Conservation (phyloP, 2,113 vertebrate species). For the Furnarius figulus region DNA sequence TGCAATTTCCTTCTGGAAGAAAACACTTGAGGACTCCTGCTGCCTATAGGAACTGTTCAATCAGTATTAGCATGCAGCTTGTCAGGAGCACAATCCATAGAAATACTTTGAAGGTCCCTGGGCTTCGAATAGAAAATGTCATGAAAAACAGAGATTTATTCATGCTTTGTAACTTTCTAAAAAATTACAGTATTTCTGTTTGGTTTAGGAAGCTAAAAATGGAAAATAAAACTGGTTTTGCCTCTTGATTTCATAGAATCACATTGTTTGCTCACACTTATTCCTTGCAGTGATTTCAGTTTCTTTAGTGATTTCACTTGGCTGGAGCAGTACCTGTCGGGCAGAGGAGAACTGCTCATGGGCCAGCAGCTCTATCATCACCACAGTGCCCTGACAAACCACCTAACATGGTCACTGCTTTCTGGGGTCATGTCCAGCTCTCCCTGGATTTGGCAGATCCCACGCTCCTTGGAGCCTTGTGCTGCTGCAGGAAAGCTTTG, state of each 20-base stretch:
- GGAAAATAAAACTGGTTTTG: slow-evolving; percentile 33
- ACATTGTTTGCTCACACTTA: background rate
- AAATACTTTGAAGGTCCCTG: slow-evolving; percentile 29
- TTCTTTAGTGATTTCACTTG: slow-evolving; percentile 28
- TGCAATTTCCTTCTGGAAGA: slow-evolving; percentile 19
- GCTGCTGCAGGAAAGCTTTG: background rate
- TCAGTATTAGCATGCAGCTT: slow-evolving; percentile 38
- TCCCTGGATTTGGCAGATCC: background rate
- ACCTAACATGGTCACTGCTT: slow-evolving; percentile 40
- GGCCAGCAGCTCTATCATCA: slow-evolving; percentile 50
- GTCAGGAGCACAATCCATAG: background rate
- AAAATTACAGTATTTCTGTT: background rate
- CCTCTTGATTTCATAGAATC: background rate
- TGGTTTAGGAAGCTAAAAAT: background rate
- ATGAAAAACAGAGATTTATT: background rate
- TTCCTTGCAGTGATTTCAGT: slow-evolving; percentile 33
- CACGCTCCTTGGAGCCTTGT: background rate
- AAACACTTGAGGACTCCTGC: slow-evolving; percentile 52
- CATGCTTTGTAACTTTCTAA: background rate
- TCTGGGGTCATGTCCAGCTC: slow-evolving; percentile 18
- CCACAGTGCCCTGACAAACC: slow-evolving; percentile 45
- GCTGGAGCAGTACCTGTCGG: slow-evolving; percentile 64
- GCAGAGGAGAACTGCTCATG: slow-evolving; percentile 21
- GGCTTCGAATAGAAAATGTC: slow-evolving; percentile 5
- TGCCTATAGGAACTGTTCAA: slow-evolving; percentile 65